Evolutionary conservation across 2,888 invertebrate species (phyloP).

Genomic region (Mamestra brassicae): DNA sequence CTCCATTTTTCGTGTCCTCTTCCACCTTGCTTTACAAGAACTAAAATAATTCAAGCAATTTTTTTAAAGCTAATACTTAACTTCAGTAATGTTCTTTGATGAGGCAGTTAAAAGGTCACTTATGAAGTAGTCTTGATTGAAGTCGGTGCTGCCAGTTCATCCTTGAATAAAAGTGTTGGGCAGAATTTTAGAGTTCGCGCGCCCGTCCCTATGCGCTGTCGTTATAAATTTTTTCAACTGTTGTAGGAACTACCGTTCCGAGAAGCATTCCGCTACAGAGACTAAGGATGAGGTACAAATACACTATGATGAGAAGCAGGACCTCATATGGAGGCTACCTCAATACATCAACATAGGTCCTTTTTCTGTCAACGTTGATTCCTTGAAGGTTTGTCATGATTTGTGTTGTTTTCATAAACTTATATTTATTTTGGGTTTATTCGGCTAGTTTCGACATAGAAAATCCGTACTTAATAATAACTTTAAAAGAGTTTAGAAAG

Average conservation of each 20-base stretch:
- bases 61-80: too few species aligned
- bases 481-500: too few species aligned
- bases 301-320: conserved; percentile 92
- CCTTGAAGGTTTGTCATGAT: conserved; percentile 84
- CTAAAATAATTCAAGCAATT: not conserved
- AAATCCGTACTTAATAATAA: too few species aligned
- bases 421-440: not conserved
- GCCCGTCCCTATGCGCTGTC: not conserved
- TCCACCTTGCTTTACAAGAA: not conserved
- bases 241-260: conserved; percentile 83
- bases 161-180: not conserved
- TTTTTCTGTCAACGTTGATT: conserved; percentile 93
- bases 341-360: conserved; percentile 94
- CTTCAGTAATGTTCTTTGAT: too few species aligned
- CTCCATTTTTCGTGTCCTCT: too few species aligned
- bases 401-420: not conserved
- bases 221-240: not conserved
- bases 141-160: not conserved
- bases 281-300: conserved; percentile 93
- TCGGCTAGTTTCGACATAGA: not conserved
- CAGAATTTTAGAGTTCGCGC: not conserved
- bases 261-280: conserved; percentile 92
- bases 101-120: too few species aligned
- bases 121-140: too few species aligned
- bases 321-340: conserved; percentile 93